Base-by-base conservation (phyloP, 2,888 invertebrate species). In the Carabus problematicus region DNA sequence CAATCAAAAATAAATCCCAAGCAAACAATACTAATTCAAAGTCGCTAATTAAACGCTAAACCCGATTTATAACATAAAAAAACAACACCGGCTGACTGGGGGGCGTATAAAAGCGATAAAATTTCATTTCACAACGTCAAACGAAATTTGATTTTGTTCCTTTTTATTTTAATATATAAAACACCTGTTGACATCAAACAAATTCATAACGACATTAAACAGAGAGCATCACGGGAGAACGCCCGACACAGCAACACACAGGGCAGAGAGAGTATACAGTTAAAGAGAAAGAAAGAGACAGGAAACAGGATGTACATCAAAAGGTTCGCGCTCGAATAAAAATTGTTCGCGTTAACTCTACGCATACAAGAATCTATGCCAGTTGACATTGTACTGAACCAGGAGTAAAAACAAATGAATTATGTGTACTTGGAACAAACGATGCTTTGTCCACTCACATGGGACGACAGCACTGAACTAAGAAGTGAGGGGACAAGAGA, bases 161-260 rank as follows among this genome's bases (percentile, higher is more conserved):
- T 60, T 58, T 60, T 60, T 67, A 60, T 67, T 67, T 52, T 47
- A 60, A 67, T 60, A 67, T 67, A 67, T 67, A 67, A 67, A 67
- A 67, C 67, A 67, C 67, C 67, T 67, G 67, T 67, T 67, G 67
- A 67, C 67, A 60, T 47, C 58, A 56, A 39, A 18, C 54, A 42
- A 59, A 47, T 39, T 52, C 40, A 54, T 54, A 52, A 52, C 63
- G 40, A 29, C 42, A 29, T 29, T 56, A 18, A 56, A 29, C 19
- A 11, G 56, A 56, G 29, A n/a, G 29, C 12, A 45, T 45, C 7
- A 7, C 14, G 14, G 11, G 18, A 12, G 11, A 54, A 3, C 12
- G 12, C 9, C 8, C 8, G 9, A 54, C 14, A 56, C n/a, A 12
- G 55, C n/a, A 29, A 16, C 18, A 56, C 39, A 29, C 39, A 8